A percentile compares a stretch with the other conserved stretches of the same genome.
phyloP scores from a whole-genome alignment of 2,113 vertebrate species.

The Nicator chloris region DNA sequence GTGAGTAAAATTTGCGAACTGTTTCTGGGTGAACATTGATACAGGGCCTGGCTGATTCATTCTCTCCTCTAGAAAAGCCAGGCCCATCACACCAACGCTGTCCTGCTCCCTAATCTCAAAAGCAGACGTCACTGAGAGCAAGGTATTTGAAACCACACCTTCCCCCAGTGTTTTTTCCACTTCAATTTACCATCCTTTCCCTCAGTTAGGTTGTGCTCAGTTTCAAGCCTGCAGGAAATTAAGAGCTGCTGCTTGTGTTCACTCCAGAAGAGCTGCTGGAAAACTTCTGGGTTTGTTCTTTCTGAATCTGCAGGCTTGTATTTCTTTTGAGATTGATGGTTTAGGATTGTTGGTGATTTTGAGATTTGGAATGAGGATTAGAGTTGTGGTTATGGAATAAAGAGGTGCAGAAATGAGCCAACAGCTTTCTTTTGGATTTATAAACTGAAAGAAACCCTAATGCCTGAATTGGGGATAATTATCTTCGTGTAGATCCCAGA shows the following conservation, averaged over 20 bases:
- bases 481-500: not conserved
- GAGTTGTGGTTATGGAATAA: not conserved
- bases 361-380: not conserved
- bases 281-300: not conserved
- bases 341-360: not conserved
- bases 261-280: not conserved
- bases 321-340: not conserved
- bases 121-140: not conserved
- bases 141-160: not conserved
- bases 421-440: not conserved
- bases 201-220: not conserved
- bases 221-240: not conserved
- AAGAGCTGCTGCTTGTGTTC: not conserved
- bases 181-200: not conserved
- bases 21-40: not conserved
- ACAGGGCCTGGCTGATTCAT: not conserved
- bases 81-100: not conserved
- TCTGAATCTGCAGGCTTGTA: not conserved
- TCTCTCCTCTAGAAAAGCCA: not conserved
- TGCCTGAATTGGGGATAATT: not conserved
- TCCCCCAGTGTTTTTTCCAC: not conserved
- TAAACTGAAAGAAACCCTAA: not conserved
- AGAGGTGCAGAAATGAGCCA: not conserved
- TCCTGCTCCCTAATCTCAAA: not conserved
- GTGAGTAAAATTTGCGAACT: not conserved